Base-by-base conservation (phyloP, 2,113 vertebrate species). In the Sphaerodactylus townsendi region DNA sequence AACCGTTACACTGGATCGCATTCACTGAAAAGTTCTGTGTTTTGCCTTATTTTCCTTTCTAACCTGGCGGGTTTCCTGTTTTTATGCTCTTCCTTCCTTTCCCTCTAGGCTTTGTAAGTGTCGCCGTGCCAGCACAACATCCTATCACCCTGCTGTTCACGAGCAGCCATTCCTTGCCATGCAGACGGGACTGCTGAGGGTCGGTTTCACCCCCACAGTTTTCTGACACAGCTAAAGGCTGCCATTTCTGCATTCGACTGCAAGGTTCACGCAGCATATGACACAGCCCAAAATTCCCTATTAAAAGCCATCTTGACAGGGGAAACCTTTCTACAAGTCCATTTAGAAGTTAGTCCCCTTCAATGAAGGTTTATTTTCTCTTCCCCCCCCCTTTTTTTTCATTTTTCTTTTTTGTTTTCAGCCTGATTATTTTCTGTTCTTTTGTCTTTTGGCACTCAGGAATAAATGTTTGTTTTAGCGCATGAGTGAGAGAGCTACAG, bases 31-130 rank as follows among this genome's bases (percentile, higher is more conserved):
- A 77, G 9, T 15, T 79, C 30, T 76, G 35, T 68, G 33, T 83
- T 73, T 86, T 89, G 78, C 56, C 62, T 74, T 89, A 4, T 74
- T 86, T 90, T 88, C 89, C 70, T 74, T 90, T 74, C 79, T 84
- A 92, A 82, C 62, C 71, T 80, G 69, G 30, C 87, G 68, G 78
- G 82, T 91, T 91, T 90, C 86, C 82, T 93, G 90, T 88, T 91
- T 53, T 88, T 44, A 90, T 89, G 73, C 35, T 83, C 83, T 89
- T 86, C 86, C 85, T 92, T 91, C 83, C 91, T 89, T 70, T 90
- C 66, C 62, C 82, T 87, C 74, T 77, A 86, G 35, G 83, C 82
- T 77, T 79, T 88, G 77, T 71, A 85, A 91, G 82, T 73, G 73
- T 2, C 30, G 4, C 44, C 77, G 73, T 78, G 66, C 69, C 74